A percentile compares a stretch with the other conserved stretches of the same genome.
These are phyloP conservation scores for Aythya fuligula DNA, from an alignment of 2,797 vertebrate genomes.

Conservation along the genomic window DNA sequence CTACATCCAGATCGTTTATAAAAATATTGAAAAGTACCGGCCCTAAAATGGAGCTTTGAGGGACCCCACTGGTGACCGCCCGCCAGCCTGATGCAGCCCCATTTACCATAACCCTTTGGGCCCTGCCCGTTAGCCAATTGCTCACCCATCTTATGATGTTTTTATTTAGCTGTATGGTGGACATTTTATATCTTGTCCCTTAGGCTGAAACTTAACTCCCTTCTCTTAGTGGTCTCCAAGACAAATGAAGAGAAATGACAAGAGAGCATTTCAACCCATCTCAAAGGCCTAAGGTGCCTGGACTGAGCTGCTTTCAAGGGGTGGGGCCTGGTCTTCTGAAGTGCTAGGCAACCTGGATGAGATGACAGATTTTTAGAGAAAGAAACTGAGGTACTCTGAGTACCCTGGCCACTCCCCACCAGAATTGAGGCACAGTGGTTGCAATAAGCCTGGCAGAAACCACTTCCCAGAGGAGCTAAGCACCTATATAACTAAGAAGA, in stretches of 20 bases:
- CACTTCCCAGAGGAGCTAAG: not conserved
- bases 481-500: not conserved
- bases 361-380: not conserved
- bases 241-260: not conserved
- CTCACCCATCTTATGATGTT: too few species aligned
- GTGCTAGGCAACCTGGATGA: not conserved
- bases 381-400: not conserved
- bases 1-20: too few species aligned
- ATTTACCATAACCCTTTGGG: too few species aligned
- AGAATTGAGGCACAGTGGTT: not conserved
- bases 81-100: too few species aligned
- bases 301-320: not conserved
- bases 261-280: not conserved
- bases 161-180: too few species aligned
- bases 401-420: not conserved
- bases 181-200: not conserved
- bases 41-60: too few species aligned
- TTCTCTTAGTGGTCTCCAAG: not conserved
- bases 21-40: too few species aligned
- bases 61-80: too few species aligned
- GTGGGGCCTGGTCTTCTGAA: not conserved
- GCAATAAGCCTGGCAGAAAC: not conserved
- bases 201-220: not conserved
- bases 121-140: too few species aligned
- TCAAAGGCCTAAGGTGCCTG: not conserved